Base-by-base conservation (phyloP, 2,888 invertebrate genomes). In the Sphaeridia pumilis region DNA sequence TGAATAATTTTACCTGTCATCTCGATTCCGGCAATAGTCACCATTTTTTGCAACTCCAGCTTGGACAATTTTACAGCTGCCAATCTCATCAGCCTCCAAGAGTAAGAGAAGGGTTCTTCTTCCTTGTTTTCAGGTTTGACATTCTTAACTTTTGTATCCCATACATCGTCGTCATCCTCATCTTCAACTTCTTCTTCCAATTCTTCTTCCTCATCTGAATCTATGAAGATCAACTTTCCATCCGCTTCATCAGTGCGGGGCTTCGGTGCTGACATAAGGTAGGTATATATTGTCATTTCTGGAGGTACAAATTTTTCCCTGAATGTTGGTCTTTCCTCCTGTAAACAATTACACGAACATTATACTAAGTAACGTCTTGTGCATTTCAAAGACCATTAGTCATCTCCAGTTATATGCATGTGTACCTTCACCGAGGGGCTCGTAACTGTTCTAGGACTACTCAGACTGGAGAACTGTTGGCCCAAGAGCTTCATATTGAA, bases 261-360 rank as follows among this genome's bases (percentile, higher is more conserved):
- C 24, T 50, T 57, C 3, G 65, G 65, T 73, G 88, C 95, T 60
- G 87, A 84, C 60, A 97, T 80, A 67, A 97, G 81, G 72, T 87
- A 93, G 0, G 93, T 90, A 59, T 97, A 78, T 79, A 99, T 92
- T 66, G 94, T 94, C 80, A 88, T 88, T 68, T 88, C 86, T 0
- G 98, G 98, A 3, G 97, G 87, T 25, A 97, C 85, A 73, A 98
- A 98, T 69, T 92, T 90, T 70, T 97, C 95, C 55, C 92, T 76
- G 69, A 88, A 93, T 0, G 90, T 90, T 0, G 90, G 88, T 49
- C 88, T 82, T 59, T 89, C 88, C 69, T 92, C 92, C 68, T 89
- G 87, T 73, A 88, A 46, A 24, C 52, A n/a, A n/a, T n/a, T n/a
- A n/a, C n/a, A n/a, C n/a, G n/a, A n/a, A n/a, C n/a, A n/a, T n/a